These are phyloP conservation scores for Bolinopsis microptera DNA, from an alignment of 37 sponge, comb jelly and placozoan genomes.

Conservation along the genomic window DNA sequence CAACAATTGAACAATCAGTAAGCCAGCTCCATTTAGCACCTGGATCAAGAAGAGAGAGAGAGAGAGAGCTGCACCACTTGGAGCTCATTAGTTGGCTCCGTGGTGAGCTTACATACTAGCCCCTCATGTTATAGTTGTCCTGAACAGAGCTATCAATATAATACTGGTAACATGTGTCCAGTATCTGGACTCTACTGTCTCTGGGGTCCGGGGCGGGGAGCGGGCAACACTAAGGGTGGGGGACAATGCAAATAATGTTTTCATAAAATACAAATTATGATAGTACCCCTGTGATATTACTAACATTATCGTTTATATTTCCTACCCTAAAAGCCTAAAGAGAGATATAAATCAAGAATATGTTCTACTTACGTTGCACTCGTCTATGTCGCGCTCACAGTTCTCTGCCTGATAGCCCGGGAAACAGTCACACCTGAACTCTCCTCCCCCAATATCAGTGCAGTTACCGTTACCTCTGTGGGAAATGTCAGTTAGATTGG, in stretches of 20 bases:
- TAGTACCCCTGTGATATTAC: too few species aligned
- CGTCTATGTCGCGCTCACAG: constrained; percentile 22
- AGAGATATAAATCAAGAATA: too few species aligned
- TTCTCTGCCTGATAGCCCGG: neutral
- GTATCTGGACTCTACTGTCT: too few species aligned
- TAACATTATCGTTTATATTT: too few species aligned
- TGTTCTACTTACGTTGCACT: constrained; percentile 19
- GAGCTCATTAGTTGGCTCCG: neutral
- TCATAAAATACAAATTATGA: too few species aligned
- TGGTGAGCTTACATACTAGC: neutral
- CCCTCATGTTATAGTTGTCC: neutral
- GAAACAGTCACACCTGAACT: constrained; percentile 2
- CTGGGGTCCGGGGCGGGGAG: too few species aligned
- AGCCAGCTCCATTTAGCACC: too few species aligned
- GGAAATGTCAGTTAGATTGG: neutral
- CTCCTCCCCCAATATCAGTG: neutral
- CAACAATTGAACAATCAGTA: too few species aligned
- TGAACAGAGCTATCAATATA: neutral
- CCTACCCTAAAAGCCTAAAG: too few species aligned
- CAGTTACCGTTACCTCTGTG: neutral
- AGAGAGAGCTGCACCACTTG: neutral
- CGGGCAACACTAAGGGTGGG: too few species aligned
- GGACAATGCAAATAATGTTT: neutral
- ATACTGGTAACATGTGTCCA: neutral
- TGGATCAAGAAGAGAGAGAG: neutral